phyloP scores from a whole-genome alignment of 2,888 invertebrate genomes.

The Tetranychus truncatus region DNA sequence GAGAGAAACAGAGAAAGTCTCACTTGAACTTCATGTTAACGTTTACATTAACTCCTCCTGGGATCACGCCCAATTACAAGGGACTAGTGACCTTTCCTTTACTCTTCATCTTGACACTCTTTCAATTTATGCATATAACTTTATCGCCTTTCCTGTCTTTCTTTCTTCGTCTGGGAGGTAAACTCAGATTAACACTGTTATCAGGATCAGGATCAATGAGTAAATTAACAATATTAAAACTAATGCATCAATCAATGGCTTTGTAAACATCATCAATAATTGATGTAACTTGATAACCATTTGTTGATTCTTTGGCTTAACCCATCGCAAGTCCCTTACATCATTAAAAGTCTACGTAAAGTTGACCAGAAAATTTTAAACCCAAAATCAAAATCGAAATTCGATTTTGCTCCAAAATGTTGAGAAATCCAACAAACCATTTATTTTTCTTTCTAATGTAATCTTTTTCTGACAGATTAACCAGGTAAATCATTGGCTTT shows the following conservation, averaged over 20 bases:
- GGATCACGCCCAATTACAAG: not conserved
- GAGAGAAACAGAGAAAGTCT: not conserved
- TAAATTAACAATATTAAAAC: not conserved
- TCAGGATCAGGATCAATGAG: not conserved
- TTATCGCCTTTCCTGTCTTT: not conserved
- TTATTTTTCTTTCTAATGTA: conserved; percentile 96
- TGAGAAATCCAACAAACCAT: conserved; percentile 46
- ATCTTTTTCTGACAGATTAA: conserved; percentile 92
- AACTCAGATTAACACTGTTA: not conserved
- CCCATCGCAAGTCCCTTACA: too few relatives aligned
- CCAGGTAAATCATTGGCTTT: conserved; percentile 88
- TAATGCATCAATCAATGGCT: not conserved
- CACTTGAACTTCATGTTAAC: not conserved
- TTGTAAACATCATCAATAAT: not conserved
- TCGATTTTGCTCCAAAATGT: too few relatives aligned
- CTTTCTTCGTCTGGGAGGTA: too few relatives aligned
- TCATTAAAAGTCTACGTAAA: too few relatives aligned
- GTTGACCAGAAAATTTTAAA: too few relatives aligned
- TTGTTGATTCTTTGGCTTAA: not conserved
- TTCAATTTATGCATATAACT: not conserved
- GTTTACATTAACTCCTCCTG: not conserved
- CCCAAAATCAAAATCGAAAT: too few relatives aligned
- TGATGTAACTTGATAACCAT: not conserved
- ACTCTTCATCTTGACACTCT: not conserved
- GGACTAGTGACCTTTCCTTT: not conserved